Conservation (phyloP, 2,113 vertebrate genomes). For the Alosa alosa region DNA sequence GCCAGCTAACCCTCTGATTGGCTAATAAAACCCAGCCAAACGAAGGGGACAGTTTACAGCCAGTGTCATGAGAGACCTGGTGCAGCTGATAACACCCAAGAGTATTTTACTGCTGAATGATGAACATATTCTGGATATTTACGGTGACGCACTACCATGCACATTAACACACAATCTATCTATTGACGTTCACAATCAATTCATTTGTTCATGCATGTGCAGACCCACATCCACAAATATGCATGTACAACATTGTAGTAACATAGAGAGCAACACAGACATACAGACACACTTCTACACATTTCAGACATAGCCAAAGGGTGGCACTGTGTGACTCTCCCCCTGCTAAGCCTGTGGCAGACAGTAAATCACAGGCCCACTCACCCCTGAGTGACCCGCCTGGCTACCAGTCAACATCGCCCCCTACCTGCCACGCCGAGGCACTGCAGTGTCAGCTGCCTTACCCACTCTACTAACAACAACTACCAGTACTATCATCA, state of each 20-base stretch:
- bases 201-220: not conserved
- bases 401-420: not conserved
- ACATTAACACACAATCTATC: not conserved
- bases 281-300: not conserved
- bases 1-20: not conserved
- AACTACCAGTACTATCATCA: not conserved
- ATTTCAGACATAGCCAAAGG: not conserved
- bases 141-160: not conserved
- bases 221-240: not conserved
- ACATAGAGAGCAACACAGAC: not conserved
- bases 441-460: not conserved
- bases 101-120: not conserved
- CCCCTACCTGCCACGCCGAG: not conserved
- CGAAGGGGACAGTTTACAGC: not conserved
- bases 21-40: not conserved
- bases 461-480: not conserved
- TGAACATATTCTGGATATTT: not conserved
- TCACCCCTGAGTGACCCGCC: constrained; percentile 40
- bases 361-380: constrained; percentile 44
- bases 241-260: not conserved
- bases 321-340: constrained; percentile 16
- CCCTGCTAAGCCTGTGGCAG: not conserved
- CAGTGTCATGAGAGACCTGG: not conserved
- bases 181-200: not conserved
- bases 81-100: not conserved